Evolutionary conservation across 2,888 invertebrate species (phyloP).

Genomic region (Sinhomidia bicolor): DNA sequence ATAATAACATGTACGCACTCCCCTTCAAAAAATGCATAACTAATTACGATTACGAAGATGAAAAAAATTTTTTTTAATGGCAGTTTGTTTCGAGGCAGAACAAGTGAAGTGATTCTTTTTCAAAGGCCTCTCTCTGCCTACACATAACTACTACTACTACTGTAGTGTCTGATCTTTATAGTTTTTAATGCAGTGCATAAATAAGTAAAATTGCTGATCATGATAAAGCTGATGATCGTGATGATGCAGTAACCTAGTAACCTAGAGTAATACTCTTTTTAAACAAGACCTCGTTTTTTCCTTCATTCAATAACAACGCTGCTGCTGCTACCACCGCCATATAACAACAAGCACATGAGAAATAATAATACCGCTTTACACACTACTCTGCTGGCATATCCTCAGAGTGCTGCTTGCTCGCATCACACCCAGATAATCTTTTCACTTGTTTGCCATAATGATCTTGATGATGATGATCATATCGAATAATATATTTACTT

Average conservation of each 20-base stretch:
- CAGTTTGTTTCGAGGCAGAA: not conserved
- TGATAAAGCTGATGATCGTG: constrained; percentile 54
- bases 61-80: too few species aligned
- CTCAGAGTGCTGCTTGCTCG: too few species aligned
- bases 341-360: constrained; percentile 3
- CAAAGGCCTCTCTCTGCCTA: too few species aligned
- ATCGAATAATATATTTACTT: not conserved
- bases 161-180: not conserved
- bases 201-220: constrained; percentile 45
- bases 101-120: too few species aligned
- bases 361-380: constrained; percentile 17
- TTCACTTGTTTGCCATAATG: constrained; percentile 69
- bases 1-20: too few species aligned
- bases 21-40: constrained; percentile 14
- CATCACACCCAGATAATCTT: constrained; percentile 63
- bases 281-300: constrained; percentile 76
- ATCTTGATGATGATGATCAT: constrained; percentile 1
- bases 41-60: constrained; percentile 11
- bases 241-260: constrained; percentile 80
- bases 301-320: constrained; percentile 54
- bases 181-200: constrained; percentile 1
- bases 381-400: constrained; percentile 44
- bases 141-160: too few species aligned
- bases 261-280: constrained; percentile 79
- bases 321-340: constrained; percentile 19